Base-by-base conservation (phyloP, 2,113 vertebrate species). In the Lepus europaeus region DNA sequence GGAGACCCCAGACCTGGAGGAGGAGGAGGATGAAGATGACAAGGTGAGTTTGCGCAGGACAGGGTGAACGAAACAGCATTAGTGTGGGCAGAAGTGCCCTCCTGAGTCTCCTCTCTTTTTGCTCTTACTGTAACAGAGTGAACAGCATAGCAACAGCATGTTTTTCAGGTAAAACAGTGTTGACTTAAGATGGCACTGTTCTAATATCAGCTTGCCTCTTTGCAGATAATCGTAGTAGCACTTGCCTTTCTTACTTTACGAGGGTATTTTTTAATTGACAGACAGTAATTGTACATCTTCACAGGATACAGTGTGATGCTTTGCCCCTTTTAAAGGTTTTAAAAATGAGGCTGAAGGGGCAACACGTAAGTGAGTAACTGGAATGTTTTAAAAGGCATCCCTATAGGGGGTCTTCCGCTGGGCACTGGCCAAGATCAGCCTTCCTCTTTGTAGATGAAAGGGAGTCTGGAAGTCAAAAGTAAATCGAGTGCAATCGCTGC, bases 1-100 rank as follows among this genome's bases (percentile, higher is more conserved):
- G 99, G 99, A 99, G 61, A 98, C 98, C 97, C 98, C 99, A 94
- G 98, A 98, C 87, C 76, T 98, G 88, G 98, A 99, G 70, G 99
- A 99, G 14, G 99, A 99, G 0, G 99, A 99, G 6, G 99, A 99
- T 53, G 99, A 99, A 27, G 99, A 99, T 72, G 99, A 99, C 96
- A 99, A 99, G 98, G 99, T 99, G 99, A 98, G 98, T 98, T 64
- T 94, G 6, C 20, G 4, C 4, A 25, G 33, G 39, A 1, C 9
- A 59, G 36, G 12, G 31, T 1, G 1, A 20, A 20, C 16, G 56
- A 14, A 36, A 16, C 49, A 20, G 22, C 4, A 0, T 29, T 9
- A 7, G 20, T 11, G 3, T 13, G 6, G 5, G 2, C 36, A 9
- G 25, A 36, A 74, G 23, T 3, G 6, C 56, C 22, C 20, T 4